Conservation (phyloP, 2,113 vertebrate species). For the Pomatorhinus ruficollis region DNA sequence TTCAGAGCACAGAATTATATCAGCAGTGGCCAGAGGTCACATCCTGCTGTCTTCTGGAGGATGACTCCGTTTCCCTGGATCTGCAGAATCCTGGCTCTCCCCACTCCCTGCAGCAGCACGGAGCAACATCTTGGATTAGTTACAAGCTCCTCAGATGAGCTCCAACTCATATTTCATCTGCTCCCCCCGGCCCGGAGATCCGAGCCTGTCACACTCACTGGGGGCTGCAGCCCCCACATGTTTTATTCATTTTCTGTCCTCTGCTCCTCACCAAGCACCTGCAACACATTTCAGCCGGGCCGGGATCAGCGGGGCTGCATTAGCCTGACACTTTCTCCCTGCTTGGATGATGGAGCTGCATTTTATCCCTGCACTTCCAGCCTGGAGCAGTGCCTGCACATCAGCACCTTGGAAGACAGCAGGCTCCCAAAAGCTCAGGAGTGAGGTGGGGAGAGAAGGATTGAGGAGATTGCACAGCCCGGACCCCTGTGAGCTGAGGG, state of each 20-base stretch:
- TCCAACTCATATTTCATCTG: conserved; percentile 74
- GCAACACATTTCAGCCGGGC: conserved; percentile 55
- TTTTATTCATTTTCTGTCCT: conserved; percentile 76
- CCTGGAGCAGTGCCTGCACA: not conserved
- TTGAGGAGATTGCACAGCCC: not conserved
- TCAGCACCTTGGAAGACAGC: not conserved
- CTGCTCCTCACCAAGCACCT: conserved; percentile 70
- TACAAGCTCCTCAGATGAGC: conserved; percentile 69
- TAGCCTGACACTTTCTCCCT: conserved; percentile 43
- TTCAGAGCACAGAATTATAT: not conserved
- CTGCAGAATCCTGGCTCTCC: not conserved
- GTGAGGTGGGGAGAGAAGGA: not conserved
- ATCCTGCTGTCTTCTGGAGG: conserved; percentile 31
- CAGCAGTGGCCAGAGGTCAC: conserved; percentile 8
- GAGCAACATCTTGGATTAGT: conserved; percentile 71
- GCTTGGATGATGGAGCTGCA: not conserved
- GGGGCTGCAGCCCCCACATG: conserved; percentile 52
- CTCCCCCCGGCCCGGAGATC: conserved; percentile 30
- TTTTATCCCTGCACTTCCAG: not conserved
- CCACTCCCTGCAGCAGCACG: not conserved
- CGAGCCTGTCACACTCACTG: conserved; percentile 66
- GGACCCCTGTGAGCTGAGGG: fast-evolving
- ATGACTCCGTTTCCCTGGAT: not conserved
- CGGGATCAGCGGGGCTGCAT: not conserved
- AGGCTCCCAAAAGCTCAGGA: not conserved